These are phyloP conservation scores for Poeciliopsis infans DNA, from an alignment of 2,797 vertebrate species.

Conservation along the genomic window DNA sequence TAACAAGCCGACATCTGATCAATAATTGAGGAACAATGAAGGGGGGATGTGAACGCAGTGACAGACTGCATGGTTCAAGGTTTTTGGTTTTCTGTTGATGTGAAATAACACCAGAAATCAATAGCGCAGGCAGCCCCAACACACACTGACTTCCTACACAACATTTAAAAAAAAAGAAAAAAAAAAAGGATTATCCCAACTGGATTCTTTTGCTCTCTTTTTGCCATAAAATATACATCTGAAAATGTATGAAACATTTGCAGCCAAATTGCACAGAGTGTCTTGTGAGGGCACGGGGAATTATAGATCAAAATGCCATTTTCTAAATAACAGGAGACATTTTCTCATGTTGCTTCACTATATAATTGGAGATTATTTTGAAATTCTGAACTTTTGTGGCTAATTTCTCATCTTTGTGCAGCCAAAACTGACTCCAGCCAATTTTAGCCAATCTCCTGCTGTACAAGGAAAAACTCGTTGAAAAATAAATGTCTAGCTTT, in stretches of 20 bases:
- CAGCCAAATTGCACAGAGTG: neutral
- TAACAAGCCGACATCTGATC: slow-evolving; percentile 77
- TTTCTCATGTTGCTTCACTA: neutral
- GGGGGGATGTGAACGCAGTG: slow-evolving; percentile 62
- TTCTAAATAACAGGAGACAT: neutral
- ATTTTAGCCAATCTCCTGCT: neutral
- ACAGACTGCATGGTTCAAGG: slow-evolving; percentile 68
- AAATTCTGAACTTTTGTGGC: neutral
- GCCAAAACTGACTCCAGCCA: neutral
- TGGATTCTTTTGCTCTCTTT: neutral
- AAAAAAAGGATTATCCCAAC: neutral
- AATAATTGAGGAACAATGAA: slow-evolving; percentile 71
- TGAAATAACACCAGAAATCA: slow-evolving; percentile 72
- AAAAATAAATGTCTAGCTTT: neutral
- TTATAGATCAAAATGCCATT: neutral
- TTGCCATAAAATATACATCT: neutral
- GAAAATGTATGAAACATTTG: neutral
- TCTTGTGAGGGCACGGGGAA: neutral
- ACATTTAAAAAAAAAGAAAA: neutral
- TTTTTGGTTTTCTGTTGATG: slow-evolving; percentile 68
- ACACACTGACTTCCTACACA: slow-evolving; percentile 18
- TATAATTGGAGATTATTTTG: neutral
- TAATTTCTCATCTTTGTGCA: neutral
- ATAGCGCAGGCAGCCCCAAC: slow-evolving; percentile 33
- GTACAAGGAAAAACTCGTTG: neutral